phyloP scores from a whole-genome alignment of 2,113 vertebrate species.

The Rhizomys pruinosus region DNA sequence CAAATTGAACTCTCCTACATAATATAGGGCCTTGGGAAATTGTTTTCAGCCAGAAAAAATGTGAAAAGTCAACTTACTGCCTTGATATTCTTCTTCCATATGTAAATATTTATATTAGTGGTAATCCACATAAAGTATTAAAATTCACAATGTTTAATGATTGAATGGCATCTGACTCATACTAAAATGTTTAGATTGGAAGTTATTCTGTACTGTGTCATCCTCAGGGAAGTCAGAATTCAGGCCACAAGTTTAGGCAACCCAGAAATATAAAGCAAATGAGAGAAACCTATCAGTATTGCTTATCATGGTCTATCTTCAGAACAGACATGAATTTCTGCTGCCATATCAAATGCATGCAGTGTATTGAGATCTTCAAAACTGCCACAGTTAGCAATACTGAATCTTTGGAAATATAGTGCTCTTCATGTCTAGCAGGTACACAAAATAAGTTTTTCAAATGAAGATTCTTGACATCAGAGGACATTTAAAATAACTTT shows the following conservation, averaged over 20 bases:
- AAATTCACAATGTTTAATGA: conserved; percentile 45
- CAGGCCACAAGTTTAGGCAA: not conserved
- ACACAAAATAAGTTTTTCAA: not conserved
- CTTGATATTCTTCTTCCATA: conserved; percentile 63
- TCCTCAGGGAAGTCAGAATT: conserved; percentile 42
- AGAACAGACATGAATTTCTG: conserved; percentile 30
- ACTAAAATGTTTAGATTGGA: conserved; percentile 43
- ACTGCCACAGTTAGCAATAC: conserved; percentile 1
- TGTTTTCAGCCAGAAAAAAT: conserved; percentile 69
- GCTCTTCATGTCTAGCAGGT: not conserved
- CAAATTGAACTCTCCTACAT: conserved; percentile 45
- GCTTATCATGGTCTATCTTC: conserved; percentile 23
- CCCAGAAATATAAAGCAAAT: conserved; percentile 57
- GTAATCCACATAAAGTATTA: conserved; percentile 55
- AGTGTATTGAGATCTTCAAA: conserved; percentile 35
- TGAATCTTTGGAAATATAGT: not conserved
- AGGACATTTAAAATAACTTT: not conserved
- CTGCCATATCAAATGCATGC: not conserved
- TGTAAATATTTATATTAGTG: conserved; percentile 72
- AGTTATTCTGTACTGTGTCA: not conserved
- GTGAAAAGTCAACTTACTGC: conserved; percentile 61
- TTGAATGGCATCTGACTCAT: conserved; percentile 38
- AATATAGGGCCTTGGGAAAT: conserved; percentile 47
- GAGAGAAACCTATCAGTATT: conserved; percentile 41
- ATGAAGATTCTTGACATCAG: conserved; percentile 11